Conservation (phyloP, 2,797 vertebrate species). For the Netta rufina region DNA sequence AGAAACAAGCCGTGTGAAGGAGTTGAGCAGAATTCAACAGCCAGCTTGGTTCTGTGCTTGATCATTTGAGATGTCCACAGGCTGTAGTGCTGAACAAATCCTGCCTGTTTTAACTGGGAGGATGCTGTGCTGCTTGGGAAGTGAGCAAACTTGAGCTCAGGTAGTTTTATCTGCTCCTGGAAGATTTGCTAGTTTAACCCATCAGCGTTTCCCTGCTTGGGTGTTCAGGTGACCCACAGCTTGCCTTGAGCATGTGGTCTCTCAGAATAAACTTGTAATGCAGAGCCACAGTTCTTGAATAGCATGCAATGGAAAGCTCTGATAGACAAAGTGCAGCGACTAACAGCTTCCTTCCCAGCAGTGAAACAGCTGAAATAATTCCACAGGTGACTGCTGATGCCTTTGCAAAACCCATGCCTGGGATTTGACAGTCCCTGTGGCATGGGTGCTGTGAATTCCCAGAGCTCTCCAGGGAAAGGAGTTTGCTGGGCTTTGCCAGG, state of each 20-base stretch:
- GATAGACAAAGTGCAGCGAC: background rate
- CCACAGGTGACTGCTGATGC: accelerated
- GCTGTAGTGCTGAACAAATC: too few relatives aligned
- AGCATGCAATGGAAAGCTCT: background rate
- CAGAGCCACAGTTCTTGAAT: background rate
- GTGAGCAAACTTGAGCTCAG: background rate
- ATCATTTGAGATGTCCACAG: too few relatives aligned
- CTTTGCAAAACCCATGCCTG: background rate
- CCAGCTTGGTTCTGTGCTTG: too few relatives aligned
- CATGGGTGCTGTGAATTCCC: accelerated
- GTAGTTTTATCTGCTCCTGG: background rate
- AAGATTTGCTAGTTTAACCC: background rate
- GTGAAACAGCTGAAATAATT: background rate
- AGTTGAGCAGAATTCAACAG: too few relatives aligned
- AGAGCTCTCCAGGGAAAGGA: background rate
- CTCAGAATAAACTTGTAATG: background rate
- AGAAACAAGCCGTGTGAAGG: background rate
- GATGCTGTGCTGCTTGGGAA: too few relatives aligned
- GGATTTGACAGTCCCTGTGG: background rate
- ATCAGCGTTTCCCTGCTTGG: background rate
- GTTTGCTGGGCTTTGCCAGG: background rate
- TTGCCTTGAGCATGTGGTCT: background rate
- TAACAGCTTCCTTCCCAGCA: background rate
- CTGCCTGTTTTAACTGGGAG: too few relatives aligned
- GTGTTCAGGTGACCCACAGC: background rate